Evolutionary conservation across 2,888 invertebrate species (phyloP), one percentile per base, ranked within the genome.

Genomic region (Drosophila hawaiiensis): DNA sequence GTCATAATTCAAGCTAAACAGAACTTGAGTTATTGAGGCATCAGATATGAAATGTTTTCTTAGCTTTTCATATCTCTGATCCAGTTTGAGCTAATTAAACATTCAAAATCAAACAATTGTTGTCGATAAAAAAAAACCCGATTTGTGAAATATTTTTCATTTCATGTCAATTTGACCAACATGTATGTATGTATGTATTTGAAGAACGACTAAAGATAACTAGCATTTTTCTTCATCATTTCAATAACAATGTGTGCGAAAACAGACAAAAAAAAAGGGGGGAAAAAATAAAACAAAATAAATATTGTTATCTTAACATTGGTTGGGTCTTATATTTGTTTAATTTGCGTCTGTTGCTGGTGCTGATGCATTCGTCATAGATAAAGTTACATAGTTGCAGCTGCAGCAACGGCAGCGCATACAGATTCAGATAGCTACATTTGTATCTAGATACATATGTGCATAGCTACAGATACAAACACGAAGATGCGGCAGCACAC

Each of bases 321-420:
- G 59, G 33, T 22, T 41, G 39, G 16, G 4, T 59, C 58, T 19
- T 65, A 16, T 58, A 49, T 76, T 73, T 68, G 35, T 35, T 50
- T 37, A 29, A 61, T 60, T 68, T 68, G 47, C 12, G 50, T n/a
- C 16, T 50, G 49, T 65, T 54, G 54, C 16, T 59, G 29, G n/a
- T 59, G 56, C n/a, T 61, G 73, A 35, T 65, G 56, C 52, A 56
- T 43, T 70, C 53, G 49, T 47, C 41, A 50, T 41, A 73, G 73
- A 78, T 81, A 81, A 68, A 49, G 76, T 76, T 78, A 78, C 83
- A 65, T 52, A 35, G 59, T 47, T 54, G 29, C 70, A 69, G 55
- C 59, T 49, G 22, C 22, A 22, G 47, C 22, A 14, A 14, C 43
- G 22, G 43, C 22, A 14, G 14, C 22, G 22, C 22, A 53, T 39